Evolutionary conservation across 1,140 invertebrate genomes (phyloP).

Genomic region (Hylaeus anthracinus): DNA sequence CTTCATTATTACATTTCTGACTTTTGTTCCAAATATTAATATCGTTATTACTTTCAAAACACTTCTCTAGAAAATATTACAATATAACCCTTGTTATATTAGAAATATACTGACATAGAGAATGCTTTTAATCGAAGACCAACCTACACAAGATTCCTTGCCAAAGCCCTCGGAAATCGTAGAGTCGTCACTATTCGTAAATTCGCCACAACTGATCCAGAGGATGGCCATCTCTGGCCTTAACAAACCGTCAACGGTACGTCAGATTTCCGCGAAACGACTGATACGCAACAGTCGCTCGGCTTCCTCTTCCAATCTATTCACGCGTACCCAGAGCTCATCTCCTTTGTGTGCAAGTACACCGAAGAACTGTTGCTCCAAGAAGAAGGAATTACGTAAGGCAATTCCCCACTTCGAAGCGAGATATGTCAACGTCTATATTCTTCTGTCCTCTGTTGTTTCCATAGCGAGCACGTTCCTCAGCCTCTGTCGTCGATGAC

Average conservation of each 20-base stretch:
- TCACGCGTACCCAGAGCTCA: constrained; percentile 1
- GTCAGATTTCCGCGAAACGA: constrained; percentile 61
- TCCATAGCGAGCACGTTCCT: constrained; percentile 31
- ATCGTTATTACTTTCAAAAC: too few relatives aligned
- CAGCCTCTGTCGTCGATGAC: constrained; percentile 39
- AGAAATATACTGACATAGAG: too few relatives aligned
- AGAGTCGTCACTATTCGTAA: too few relatives aligned
- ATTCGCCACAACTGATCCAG: too few relatives aligned
- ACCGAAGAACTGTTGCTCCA: constrained; percentile 20
- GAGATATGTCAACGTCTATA: constrained; percentile 43
- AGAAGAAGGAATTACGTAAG: constrained; percentile 63
- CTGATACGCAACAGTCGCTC: constrained; percentile 51
- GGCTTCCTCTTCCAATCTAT: constrained; percentile 16
- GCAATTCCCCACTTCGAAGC: constrained; percentile 35
- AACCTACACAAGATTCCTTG: too few relatives aligned
- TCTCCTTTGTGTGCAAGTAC: background rate
- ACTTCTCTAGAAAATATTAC: too few relatives aligned
- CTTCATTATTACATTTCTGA: too few relatives aligned
- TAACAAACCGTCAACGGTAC: constrained; percentile 46
- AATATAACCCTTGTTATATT: too few relatives aligned
- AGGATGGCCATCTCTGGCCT: background rate
- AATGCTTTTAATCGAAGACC: too few relatives aligned
- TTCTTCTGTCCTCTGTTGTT: constrained; percentile 51
- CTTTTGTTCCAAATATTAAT: too few relatives aligned
- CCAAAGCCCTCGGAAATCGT: too few relatives aligned